These are phyloP conservation scores for Eupithecia tripunctaria DNA, from an alignment of 2,888 invertebrate species.

Conservation along the genomic window DNA sequence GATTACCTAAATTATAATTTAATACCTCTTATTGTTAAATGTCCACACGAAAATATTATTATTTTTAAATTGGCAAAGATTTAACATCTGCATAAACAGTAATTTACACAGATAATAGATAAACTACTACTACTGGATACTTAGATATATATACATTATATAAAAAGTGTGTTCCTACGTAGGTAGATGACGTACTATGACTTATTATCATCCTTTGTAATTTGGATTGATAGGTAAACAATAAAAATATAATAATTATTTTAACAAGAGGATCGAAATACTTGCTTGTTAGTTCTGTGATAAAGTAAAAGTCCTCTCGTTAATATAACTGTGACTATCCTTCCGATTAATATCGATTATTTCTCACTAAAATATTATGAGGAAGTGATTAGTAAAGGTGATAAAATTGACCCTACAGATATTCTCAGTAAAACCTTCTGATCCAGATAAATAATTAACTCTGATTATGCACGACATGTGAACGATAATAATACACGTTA, in stretches of 20 bases:
- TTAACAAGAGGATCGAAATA: background rate
- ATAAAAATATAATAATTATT: background rate
- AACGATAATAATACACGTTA: conserved; percentile 27
- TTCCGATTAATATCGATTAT: background rate
- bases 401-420: background rate
- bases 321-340: background rate
- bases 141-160: background rate
- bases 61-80: background rate
- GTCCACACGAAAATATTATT: background rate
- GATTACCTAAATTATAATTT: background rate
- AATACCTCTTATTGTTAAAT: background rate
- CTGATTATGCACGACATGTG: conserved; percentile 29
- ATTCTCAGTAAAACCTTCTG: background rate
- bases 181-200: background rate
- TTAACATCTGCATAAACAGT: background rate
- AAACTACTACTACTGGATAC: background rate
- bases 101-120: background rate
- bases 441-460: conserved; percentile 19
- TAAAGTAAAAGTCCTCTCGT: background rate
- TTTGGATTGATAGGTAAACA: background rate
- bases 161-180: background rate
- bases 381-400: background rate
- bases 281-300: too few relatives aligned
- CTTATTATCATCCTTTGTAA: background rate
- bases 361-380: background rate